Base-by-base conservation (phyloP, 37 sponge, comb jelly and placozoan genomes). In the Ianthella basta region DNA sequence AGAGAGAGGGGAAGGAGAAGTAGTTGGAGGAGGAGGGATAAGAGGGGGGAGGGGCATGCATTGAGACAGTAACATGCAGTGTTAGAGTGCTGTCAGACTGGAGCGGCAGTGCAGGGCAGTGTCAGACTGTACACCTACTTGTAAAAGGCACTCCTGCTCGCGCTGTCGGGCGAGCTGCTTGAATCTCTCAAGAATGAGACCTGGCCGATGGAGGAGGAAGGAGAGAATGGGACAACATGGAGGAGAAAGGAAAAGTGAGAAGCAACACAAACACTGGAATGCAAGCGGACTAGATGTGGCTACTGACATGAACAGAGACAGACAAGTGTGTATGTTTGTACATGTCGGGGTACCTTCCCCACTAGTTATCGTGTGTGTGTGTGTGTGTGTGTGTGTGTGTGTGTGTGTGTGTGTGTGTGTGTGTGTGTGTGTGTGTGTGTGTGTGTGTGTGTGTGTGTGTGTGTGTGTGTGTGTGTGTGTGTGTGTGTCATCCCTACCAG, bases 101-200 rank as follows among this genome's bases (percentile, higher is more conserved):
- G 16, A 34, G 56, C 6, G 34, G 54, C 10, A 12, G 56, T 21
- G 34, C 3, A 33, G 60, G 1, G 37, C 16, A 15, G 38, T 36
- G 60, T 72, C 57, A 39, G 1, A 27, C 40, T 2, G 30, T 44
- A 10, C 14, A 60, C 64, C 30, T 56, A 82, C 82, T 21, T 82
- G 54, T 23, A 87, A 37, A 25, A 92, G 79, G 79, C 82, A 83
- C 36, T 92, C 95, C 29, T 96, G 87, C 50, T 93, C 91, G 64
- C 95, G 82, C 73, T 96, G 95, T 15, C 90, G 84, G 16, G 95
- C 88, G 83, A 98, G 91, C n/a, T 87, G 53, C 55, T 95, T 90
- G 79, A 95, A 98, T 19, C 86, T 80, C 59, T 96, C 94, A 16
- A 98, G 82, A 13, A 98, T 80, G 18, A 89, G 75, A 27, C 97